Base-by-base conservation (phyloP, 2,888 invertebrate genomes). In the Trichacis sp. region DNA sequence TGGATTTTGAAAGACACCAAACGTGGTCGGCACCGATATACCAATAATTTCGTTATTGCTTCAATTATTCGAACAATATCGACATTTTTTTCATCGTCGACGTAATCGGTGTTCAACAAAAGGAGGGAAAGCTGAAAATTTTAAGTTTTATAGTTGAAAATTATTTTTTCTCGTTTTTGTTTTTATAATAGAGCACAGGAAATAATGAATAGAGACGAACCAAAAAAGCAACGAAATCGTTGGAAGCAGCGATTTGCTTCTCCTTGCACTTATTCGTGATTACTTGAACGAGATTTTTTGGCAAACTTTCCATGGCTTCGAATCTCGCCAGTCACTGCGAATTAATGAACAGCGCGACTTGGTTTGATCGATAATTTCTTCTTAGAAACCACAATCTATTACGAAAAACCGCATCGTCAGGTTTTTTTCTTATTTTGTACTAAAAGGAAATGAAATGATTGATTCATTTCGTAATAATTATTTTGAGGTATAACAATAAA, bases 1-100 rank as follows among this genome's bases (percentile, higher is more conserved):
- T 92, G 91, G 84, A 90, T 89, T 79, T 89, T 89, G 3, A 91
- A 72, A 0, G 88, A 88, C 55, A 87, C 86, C 49, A 90, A 79
- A 38, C 87, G 85, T 0, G 85, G 82, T 29, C 78, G 78, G 6
- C 73, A 64, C 68, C 84, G 76, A 11, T 82, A 74, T 3, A 69
- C 57, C 40, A 85, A 70, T 69, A 76, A 81, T 33, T 77, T 64
- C n/a, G 70, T 71, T 29, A 83, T 71, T 0, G 65, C 56, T 15
- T 64, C 53, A n/a, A 73, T 55, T 38, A 81, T 65, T 30, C 71
- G 68, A 20, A 49, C 60, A 50, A 68, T 49, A 24, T 68, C 58
- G 20, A 73, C 69, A 40, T 74, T 62, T 38, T 69, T 69, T 9
- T 73, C 68, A 42, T 72, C 70, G 38, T 73, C 57, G 40, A 60